These are phyloP conservation scores for Falco peregrinus DNA, from an alignment of 2,797 vertebrate species.

Conservation along the genomic window DNA sequence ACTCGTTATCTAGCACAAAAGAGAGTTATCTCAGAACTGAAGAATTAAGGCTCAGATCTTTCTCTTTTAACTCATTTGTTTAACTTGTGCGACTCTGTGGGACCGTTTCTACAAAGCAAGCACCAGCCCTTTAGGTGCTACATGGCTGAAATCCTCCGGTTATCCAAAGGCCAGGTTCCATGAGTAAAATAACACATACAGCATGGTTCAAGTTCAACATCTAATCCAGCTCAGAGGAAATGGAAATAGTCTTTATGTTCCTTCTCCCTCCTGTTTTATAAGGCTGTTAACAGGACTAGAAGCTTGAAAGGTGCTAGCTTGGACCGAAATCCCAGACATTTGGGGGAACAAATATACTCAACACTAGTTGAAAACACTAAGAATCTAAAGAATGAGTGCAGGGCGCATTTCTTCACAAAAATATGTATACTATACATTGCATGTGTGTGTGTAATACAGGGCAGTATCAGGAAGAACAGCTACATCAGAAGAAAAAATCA, in stretches of 20 bases:
- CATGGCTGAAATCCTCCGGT: neutral
- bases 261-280: neutral
- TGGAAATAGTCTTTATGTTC: neutral
- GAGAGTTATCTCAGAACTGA: neutral
- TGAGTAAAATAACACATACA: neutral
- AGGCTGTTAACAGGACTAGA: neutral
- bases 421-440: neutral
- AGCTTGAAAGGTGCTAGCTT: neutral
- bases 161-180: neutral
- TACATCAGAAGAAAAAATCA: neutral
- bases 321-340: neutral
- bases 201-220: neutral
- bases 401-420: neutral
- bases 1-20: neutral
- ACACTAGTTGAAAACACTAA: neutral
- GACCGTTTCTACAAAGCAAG: neutral
- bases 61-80: neutral
- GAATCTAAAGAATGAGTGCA: neutral
- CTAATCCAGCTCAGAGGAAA: neutral
- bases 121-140: neutral
- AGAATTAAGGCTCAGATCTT: neutral
- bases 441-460: neutral
- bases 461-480: neutral
- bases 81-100: neutral
- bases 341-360: neutral